Base-by-base conservation (phyloP, 1,140 invertebrate species). In the Hypothenemus hampei region DNA sequence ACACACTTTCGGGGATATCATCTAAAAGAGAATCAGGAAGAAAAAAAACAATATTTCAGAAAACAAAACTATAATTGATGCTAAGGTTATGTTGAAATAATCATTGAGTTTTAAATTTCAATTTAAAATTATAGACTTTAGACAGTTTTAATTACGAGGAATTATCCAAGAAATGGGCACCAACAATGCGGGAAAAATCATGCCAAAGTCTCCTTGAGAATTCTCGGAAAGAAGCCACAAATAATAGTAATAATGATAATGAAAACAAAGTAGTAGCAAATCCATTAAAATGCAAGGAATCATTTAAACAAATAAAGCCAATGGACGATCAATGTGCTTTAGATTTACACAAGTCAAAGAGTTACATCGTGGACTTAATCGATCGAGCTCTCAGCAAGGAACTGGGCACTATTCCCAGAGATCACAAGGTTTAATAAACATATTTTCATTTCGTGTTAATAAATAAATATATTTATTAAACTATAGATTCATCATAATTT, bases 311-410 rank as follows among this genome's bases (percentile, higher is more conserved):
- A 43, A 43, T 11, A 6, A 10, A 29, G 24, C 49, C 52, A 16
- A 36, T 62, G 31, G 62, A 65, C 22, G 62, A 64, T 35, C 41
- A 58, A 7, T 55, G 54, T 7, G 67, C 65, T 13, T 37, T 73
- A 13, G 72, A 76, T 53, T 62, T 75, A n/a, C 69, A 72, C 20
- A 43, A 62, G 11, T 72, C 69, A 2, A 76, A 75, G 52, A 73
- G 64, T 53, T 69, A 72, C 45, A 71, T 76, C 15, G 60, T 75
- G 4, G 68, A 70, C 59, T 59, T 75, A 21, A 76, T 76, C 45
- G 73, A 75, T 37, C 57, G 63, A 19, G 72, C 69, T 3, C 58
- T 75, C 1, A 71, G 69, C 43, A 69, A 64, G 11, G 67, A 71
- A 37, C 55, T 72, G 13, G 68, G 68, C 6, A 72, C 66, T 0